Conservation (phyloP, 2,888 invertebrate species). For the Strigamia maritima region DNA sequence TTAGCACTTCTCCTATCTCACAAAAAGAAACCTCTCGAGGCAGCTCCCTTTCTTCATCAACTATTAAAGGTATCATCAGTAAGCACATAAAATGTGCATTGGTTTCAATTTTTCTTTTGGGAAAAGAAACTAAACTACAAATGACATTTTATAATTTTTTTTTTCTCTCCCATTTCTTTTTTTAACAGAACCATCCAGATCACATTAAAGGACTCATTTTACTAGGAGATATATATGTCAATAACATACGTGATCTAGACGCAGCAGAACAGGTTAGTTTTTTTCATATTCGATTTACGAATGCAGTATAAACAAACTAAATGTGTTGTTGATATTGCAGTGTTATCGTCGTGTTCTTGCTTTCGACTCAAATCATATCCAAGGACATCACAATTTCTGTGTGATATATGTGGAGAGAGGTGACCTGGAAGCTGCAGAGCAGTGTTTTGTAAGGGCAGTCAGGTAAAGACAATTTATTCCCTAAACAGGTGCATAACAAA, state of each 20-base stretch:
- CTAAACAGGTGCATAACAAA: not conserved
- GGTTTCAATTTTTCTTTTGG: not conserved
- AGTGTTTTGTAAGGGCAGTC: constrained; percentile 77
- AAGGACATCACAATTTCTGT: constrained; percentile 92
- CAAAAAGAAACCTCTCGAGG: constrained; percentile 80
- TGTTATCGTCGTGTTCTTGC: constrained; percentile 85
- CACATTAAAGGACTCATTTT: constrained; percentile 92
- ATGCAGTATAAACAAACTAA: not conserved
- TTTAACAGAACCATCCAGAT: constrained; percentile 72
- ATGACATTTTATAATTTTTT: not conserved
- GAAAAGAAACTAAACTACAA: not conserved
- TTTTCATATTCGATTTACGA: not conserved
- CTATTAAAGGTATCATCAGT: constrained; percentile 60
- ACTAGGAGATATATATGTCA: constrained; percentile 93
- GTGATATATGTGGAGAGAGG: constrained; percentile 93
- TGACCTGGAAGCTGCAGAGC: constrained; percentile 75
- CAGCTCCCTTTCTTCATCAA: constrained; percentile 86
- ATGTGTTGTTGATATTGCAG: constrained; percentile 55
- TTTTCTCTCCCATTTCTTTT: constrained; percentile 6
- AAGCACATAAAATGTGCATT: not conserved
- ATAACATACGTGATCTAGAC: constrained; percentile 88
- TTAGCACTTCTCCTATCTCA: constrained; percentile 85
- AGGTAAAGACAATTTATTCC: constrained; percentile 46
- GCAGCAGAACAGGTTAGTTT: constrained; percentile 78
- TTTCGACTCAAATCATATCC: constrained; percentile 84